Percentiles rank a stretch among this genome's conserved stretches.
These are phyloP conservation scores for Gouania willdenowi DNA, from an alignment of 2,797 vertebrate genomes.

Conservation along the genomic window DNA sequence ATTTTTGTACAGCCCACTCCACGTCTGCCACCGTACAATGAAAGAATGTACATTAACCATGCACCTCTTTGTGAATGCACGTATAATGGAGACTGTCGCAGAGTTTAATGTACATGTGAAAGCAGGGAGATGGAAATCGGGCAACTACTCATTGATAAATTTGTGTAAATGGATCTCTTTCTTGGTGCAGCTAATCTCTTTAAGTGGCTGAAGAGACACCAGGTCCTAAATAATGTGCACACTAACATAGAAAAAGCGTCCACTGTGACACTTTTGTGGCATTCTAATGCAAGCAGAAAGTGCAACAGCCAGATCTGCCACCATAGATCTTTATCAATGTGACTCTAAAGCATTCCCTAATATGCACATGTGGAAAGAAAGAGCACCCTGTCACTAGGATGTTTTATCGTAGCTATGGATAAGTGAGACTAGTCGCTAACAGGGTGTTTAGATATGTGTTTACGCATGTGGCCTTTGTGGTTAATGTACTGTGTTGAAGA, in stretches of 20 bases:
- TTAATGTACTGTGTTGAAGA: slow-evolving; percentile 17
- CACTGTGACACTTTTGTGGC: slow-evolving; percentile 1
- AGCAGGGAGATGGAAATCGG: slow-evolving; percentile 4
- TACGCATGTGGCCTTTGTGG: slow-evolving; percentile 15
- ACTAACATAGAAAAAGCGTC: background rate
- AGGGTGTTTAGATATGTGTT: slow-evolving; percentile 5
- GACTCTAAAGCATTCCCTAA: slow-evolving; percentile 18
- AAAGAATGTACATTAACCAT: slow-evolving; percentile 30
- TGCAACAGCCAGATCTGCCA: background rate
- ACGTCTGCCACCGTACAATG: slow-evolving; percentile 20
- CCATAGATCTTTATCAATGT: slow-evolving; percentile 9
- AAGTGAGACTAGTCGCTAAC: background rate
- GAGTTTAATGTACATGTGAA: background rate
- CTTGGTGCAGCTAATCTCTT: background rate
- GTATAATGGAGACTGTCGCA: background rate
- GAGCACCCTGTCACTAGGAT: slow-evolving; percentile 32
- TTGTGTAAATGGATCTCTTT: background rate
- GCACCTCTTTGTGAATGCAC: slow-evolving; percentile 11
- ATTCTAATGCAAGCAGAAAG: slow-evolving; percentile 1
- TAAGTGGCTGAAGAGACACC: background rate
- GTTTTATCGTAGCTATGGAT: slow-evolving; percentile 31
- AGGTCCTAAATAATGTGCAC: slow-evolving; percentile 4
- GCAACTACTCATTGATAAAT: background rate
- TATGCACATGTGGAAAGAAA: slow-evolving; percentile 15
- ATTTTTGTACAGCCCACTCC: slow-evolving; percentile 1